Base-by-base conservation (phyloP, 2,888 invertebrate species). In the Andrena marginata region DNA sequence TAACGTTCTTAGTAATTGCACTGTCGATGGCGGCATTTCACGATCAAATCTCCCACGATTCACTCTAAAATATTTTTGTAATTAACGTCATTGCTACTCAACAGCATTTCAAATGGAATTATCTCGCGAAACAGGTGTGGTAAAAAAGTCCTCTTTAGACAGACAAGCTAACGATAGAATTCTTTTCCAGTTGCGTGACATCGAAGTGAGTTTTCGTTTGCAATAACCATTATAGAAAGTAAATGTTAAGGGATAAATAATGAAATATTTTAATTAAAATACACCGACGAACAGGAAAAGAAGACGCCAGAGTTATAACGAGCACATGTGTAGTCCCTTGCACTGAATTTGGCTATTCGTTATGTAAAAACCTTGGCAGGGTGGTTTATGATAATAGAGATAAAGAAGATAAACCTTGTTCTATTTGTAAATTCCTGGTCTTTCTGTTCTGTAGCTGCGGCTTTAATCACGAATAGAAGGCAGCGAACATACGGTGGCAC, bases 401-500 rank as follows among this genome's bases (percentile, higher is more conserved):
- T 20, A 8, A 2, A 1, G 29, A 8, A 65, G 29, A 54, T 65
- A 20, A 13, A n/a, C 33, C 42, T 48, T 7, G 56, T 35, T 64
- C 1, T 3, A 0, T 13, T 23, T 63, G 42, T 6, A n/a, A 60
- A 76, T 33, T n/a, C 7, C 10, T 35, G 26, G 13, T 42, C 42
- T 10, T n/a, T n/a, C 33, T 33, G 29, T 67, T 60, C 48, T 26
- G 1, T 4, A 7, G 2, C n/a, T 56, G n/a, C 49, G 29, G 67
- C 67, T 80, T 62, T 42, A 49, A 67, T 29, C 16, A 62, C 23
- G 54, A 51, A 10, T 42, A 56, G 7, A 35, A 80, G 54, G n/a
- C 13, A 29, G 10, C 23, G 31, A 60, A 62, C 59, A 65, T 68
- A 51, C 70, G 70, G 68, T 26, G 60, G 33, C 26, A 4, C 35